These are phyloP conservation scores for Pelochelys cantorii DNA, from an alignment of 2,797 vertebrate species.

Conservation along the genomic window DNA sequence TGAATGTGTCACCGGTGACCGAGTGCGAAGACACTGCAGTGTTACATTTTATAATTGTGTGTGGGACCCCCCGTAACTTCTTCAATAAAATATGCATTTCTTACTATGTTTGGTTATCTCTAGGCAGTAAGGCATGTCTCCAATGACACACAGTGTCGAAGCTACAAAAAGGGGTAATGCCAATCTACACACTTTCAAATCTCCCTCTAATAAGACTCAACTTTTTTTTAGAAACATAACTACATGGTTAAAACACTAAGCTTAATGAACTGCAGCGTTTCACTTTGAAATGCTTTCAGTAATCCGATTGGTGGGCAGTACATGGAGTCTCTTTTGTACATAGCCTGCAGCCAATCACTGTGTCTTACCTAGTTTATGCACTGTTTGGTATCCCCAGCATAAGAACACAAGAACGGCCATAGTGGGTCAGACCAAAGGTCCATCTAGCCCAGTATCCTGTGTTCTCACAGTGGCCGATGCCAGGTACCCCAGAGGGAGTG, in stretches of 20 bases:
- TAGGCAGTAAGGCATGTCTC: background rate
- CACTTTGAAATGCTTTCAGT: background rate
- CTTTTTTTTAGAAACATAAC: slow-evolving; percentile 31
- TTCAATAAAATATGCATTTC: background rate
- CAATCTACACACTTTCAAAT: background rate
- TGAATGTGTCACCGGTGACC: background rate
- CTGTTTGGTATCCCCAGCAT: fast-evolving
- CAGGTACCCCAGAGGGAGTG: too few relatives aligned
- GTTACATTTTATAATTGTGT: fast-evolving
- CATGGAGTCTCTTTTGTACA: background rate
- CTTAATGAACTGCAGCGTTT: background rate
- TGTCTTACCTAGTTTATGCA: background rate
- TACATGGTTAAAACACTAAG: slow-evolving; percentile 15
- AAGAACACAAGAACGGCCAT: too few relatives aligned
- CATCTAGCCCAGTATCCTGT: too few relatives aligned
- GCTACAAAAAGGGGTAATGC: background rate
- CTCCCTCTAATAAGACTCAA: background rate
- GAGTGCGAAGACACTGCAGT: fast-evolving
- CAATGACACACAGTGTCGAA: background rate
- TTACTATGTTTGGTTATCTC: background rate
- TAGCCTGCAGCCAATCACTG: background rate
- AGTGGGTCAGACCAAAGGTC: too few relatives aligned
- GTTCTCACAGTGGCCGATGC: too few relatives aligned
- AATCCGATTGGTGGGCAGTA: background rate
- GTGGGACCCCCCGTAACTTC: fast-evolving